Evolutionary conservation across 1,140 invertebrate genomes (phyloP).

Genomic region (Homarus americanus): DNA sequence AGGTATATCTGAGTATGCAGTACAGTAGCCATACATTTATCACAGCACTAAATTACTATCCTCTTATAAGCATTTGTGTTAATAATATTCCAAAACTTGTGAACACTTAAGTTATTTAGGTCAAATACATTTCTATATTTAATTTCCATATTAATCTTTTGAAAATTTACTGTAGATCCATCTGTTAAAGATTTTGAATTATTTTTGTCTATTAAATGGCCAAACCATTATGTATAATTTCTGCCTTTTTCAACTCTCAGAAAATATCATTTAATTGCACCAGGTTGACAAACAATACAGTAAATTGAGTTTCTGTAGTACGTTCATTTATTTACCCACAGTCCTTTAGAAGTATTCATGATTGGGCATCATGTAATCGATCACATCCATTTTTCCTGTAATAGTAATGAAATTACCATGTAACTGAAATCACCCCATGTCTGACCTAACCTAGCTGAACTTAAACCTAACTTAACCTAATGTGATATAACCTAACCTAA

Average conservation of each 20-base stretch:
- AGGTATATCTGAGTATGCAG: slow-evolving; percentile 17
- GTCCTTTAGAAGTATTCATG: too few species aligned
- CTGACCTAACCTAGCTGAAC: too few species aligned
- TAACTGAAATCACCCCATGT: too few species aligned
- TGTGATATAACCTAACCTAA: too few species aligned
- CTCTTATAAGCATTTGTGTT: slow-evolving; percentile 32
- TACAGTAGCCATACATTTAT: slow-evolving; percentile 42
- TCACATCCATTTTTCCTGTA: too few species aligned
- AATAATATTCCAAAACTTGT: not conserved
- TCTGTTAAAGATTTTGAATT: not conserved
- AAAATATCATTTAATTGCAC: too few species aligned
- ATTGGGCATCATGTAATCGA: too few species aligned
- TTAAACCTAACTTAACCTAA: too few species aligned
- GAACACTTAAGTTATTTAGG: not conserved
- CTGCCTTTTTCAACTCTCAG: not conserved
- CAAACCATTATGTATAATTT: not conserved
- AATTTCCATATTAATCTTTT: not conserved
- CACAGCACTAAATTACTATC: slow-evolving; percentile 37
- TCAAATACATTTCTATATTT: not conserved
- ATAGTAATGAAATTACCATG: too few species aligned
- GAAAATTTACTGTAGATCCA: not conserved
- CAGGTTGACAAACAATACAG: too few species aligned
- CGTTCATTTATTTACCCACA: too few species aligned
- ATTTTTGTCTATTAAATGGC: not conserved
- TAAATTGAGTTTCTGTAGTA: too few species aligned